Evolutionary conservation across 2,888 invertebrate genomes (phyloP).

Genomic region (Lagria hirta): DNA sequence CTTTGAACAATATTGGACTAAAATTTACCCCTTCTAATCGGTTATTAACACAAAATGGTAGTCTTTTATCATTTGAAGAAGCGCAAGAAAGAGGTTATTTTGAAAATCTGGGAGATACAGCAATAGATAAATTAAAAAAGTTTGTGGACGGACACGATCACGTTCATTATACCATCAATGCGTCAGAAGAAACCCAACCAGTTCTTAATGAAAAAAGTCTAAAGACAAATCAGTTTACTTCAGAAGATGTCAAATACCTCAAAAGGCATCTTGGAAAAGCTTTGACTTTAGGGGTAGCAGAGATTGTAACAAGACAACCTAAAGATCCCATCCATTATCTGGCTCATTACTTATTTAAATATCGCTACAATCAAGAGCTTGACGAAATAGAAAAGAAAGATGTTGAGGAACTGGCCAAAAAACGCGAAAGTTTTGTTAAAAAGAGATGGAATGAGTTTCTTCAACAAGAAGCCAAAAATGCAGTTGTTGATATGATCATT

Average conservation of each 20-base stretch:
- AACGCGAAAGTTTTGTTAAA: slow-evolving; percentile 44
- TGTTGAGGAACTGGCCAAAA: slow-evolving; percentile 45
- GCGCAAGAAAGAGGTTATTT: slow-evolving; percentile 43
- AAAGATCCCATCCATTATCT: slow-evolving; percentile 56
- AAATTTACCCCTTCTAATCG: slow-evolving; percentile 44
- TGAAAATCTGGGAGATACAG: slow-evolving; percentile 33
- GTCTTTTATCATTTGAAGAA: slow-evolving; percentile 42
- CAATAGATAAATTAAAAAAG: too few species aligned
- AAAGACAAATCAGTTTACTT: too few species aligned
- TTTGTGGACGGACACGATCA: too few species aligned
- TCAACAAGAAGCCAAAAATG: slow-evolving; percentile 47
- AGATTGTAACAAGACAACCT: slow-evolving; percentile 54
- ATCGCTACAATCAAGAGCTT: slow-evolving; percentile 53
- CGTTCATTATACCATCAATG: too few species aligned
- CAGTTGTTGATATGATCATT: slow-evolving; percentile 47
- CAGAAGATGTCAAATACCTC: slow-evolving; percentile 49
- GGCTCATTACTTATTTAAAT: slow-evolving; percentile 57
- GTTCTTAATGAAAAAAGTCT: too few species aligned
- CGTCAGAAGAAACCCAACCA: too few species aligned
- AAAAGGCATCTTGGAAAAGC: slow-evolving; percentile 49
- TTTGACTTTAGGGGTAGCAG: slow-evolving; percentile 53
- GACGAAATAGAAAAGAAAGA: slow-evolving; percentile 44
- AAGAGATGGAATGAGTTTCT: slow-evolving; percentile 46
- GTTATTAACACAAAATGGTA: slow-evolving; percentile 44
- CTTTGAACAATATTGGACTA: slow-evolving; percentile 34